A percentile compares a stretch with the other conserved stretches of the same genome.
Conservation (phyloP, 2,797 vertebrate species). For the Toxotes lorentzi region DNA sequence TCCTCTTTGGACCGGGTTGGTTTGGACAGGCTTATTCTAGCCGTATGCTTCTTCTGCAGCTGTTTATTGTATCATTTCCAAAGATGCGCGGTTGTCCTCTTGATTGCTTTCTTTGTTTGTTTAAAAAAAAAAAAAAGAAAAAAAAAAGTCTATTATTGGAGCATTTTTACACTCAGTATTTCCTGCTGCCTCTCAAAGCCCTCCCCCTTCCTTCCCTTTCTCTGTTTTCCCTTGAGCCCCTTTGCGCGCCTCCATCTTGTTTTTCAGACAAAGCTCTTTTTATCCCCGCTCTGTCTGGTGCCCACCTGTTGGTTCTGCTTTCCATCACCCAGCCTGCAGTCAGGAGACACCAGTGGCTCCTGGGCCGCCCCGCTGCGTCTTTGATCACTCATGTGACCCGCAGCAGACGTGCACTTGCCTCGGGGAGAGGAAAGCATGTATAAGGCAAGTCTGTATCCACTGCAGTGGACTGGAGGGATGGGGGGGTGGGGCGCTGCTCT, state of each 20-base stretch:
- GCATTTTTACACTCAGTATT: conserved; percentile 36
- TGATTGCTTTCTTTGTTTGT: conserved; percentile 17
- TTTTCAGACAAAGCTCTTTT: conserved; percentile 79
- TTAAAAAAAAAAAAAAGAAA: conserved; percentile 4
- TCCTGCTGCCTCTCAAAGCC: conserved; percentile 17
- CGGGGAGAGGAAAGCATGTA: conserved; percentile 17
- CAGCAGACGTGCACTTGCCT: conserved; percentile 47
- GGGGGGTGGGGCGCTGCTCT: conserved; percentile 16
- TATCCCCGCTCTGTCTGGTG: conserved; percentile 74
- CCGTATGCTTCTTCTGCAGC: not conserved
- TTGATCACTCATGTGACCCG: conserved; percentile 78
- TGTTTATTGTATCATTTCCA: conserved; percentile 36
- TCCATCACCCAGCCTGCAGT: conserved; percentile 70
- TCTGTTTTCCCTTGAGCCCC: conserved; percentile 47
- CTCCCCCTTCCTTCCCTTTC: conserved; percentile 3
- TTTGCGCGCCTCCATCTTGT: conserved; percentile 71
- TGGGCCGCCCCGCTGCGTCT: conserved; percentile 60
- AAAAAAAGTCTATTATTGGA: conserved; percentile 8
- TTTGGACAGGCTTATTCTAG: not conserved
- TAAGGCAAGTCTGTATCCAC: conserved; percentile 23
- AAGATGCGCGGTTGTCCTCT: conserved; percentile 12
- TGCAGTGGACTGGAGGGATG: not conserved
- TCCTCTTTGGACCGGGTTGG: conserved; percentile 4
- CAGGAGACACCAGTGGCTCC: conserved; percentile 61
- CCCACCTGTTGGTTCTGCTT: conserved; percentile 83